Evolutionary conservation across 2,797 vertebrate genomes (phyloP).

Genomic region (Threskiornis aethiopicus): DNA sequence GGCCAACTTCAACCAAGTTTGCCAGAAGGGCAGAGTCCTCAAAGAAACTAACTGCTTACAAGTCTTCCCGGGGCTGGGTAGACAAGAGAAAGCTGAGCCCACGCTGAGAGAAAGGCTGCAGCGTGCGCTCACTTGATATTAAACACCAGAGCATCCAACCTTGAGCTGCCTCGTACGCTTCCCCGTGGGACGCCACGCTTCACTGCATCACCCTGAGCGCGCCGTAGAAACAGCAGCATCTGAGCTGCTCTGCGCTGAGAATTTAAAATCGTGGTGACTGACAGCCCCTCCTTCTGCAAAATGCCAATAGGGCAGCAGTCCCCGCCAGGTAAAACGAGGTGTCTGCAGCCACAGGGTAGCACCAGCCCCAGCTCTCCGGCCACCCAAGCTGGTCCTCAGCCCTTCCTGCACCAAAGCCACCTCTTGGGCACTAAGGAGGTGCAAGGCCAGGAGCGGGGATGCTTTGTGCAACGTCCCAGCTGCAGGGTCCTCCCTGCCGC

Average conservation of each 20-base stretch:
- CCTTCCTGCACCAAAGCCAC: not conserved
- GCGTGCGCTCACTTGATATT: not conserved
- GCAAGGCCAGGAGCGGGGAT: not conserved
- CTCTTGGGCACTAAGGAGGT: not conserved
- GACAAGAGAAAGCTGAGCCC: not conserved
- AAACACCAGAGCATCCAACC: constrained; percentile 4
- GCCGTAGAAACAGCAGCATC: not conserved
- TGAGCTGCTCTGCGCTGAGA: not conserved
- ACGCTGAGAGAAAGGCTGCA: not conserved
- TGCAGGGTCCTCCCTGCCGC: not conserved
- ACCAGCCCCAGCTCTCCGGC: not conserved
- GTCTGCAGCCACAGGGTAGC: not conserved
- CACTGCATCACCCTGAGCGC: not conserved
- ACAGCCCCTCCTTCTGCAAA: not conserved
- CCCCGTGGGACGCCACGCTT: not conserved
- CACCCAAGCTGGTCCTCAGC: not conserved
- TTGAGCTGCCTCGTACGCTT: not conserved
- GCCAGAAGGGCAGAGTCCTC: constrained; percentile 11
- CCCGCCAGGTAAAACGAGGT: not conserved
- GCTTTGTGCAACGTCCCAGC: not conserved
- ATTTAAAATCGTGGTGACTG: not conserved
- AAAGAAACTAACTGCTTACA: not conserved
- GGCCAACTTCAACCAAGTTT: not conserved
- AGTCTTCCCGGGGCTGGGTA: not conserved
- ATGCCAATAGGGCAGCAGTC: not conserved